These are phyloP conservation scores for Platysteira castanea DNA, from an alignment of 2,113 vertebrate genomes.

Conservation along the genomic window DNA sequence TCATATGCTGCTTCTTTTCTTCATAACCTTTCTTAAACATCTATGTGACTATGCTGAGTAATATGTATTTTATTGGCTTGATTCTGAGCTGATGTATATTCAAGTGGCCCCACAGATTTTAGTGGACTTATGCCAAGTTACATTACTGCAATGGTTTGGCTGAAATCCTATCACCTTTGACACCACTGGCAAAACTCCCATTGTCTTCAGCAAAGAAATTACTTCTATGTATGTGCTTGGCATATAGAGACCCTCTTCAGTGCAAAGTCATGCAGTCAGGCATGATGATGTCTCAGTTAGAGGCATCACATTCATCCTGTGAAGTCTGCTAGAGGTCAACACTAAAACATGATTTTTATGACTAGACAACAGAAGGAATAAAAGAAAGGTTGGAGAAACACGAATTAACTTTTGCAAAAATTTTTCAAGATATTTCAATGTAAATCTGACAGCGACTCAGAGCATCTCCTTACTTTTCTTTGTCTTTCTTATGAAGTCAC, in stretches of 20 bases:
- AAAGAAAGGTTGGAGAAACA: not conserved
- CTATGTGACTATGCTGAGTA: not conserved
- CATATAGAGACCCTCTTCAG: not conserved
- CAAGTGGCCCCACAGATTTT: constrained; percentile 16
- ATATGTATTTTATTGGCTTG: not conserved
- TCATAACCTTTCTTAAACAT: constrained; percentile 27
- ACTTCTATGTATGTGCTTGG: not conserved
- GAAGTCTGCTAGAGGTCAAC: not conserved
- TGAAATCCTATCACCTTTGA: constrained; percentile 28
- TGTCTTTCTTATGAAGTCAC: not conserved
- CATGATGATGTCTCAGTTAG: not conserved
- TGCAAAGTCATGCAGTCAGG: not conserved
- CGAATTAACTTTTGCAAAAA: not conserved
- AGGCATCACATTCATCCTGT: not conserved
- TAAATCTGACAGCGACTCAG: not conserved
- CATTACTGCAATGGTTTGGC: constrained; percentile 10
- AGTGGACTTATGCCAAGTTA: constrained; percentile 38
- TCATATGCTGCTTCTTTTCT: not conserved
- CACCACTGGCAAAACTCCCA: not conserved
- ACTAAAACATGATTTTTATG: not conserved
- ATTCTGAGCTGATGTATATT: not conserved
- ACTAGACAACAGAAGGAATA: not conserved
- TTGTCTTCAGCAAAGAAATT: constrained; percentile 9
- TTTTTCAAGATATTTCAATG: not conserved
- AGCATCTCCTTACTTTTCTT: not conserved